Percentiles rank a stretch among this genome's conserved stretches.
phyloP scores from a whole-genome alignment of 1,140 invertebrate genomes.

The Oppia nitens region DNA sequence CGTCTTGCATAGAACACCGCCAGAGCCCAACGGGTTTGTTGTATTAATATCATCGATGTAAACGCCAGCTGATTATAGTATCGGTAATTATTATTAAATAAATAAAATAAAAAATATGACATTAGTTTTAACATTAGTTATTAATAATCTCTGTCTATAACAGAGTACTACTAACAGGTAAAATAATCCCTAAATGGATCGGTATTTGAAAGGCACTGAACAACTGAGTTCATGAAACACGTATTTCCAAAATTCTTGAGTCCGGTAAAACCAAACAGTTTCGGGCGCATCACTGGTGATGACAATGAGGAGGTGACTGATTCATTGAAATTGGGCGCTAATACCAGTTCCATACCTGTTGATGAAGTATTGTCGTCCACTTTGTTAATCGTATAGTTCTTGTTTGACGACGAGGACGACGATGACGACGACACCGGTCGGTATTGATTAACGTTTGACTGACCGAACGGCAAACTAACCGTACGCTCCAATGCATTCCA shows the following conservation, averaged over 20 bases:
- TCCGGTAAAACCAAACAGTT: slow-evolving; percentile 23
- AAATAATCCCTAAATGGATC: slow-evolving; percentile 29
- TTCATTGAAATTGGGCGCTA: no score
- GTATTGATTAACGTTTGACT: background rate
- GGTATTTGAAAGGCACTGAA: slow-evolving; percentile 33
- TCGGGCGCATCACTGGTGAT: background rate
- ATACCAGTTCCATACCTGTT: background rate
- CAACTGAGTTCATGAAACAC: slow-evolving; percentile 32
- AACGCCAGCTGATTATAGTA: slow-evolving; percentile 8
- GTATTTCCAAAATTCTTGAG: slow-evolving; percentile 32
- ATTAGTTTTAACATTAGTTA: no score
- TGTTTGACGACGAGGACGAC: background rate
- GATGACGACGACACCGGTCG: background rate
- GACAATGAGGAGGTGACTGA: background rate
- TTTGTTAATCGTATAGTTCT: background rate
- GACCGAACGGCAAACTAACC: background rate
- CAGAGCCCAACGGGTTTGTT: slow-evolving; percentile 29
- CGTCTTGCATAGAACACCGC: slow-evolving; percentile 30
- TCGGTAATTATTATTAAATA: background rate
- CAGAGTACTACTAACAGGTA: slow-evolving; percentile 30
- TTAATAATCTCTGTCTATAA: no score
- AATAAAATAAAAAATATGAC: slow-evolving; percentile 5
- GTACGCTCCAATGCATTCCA: slow-evolving; percentile 27
- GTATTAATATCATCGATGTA: slow-evolving; percentile 27
- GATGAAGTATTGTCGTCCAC: background rate